These are phyloP conservation scores for Gari tellinella DNA, from an alignment of 2,888 invertebrate genomes.

Conservation along the genomic window DNA sequence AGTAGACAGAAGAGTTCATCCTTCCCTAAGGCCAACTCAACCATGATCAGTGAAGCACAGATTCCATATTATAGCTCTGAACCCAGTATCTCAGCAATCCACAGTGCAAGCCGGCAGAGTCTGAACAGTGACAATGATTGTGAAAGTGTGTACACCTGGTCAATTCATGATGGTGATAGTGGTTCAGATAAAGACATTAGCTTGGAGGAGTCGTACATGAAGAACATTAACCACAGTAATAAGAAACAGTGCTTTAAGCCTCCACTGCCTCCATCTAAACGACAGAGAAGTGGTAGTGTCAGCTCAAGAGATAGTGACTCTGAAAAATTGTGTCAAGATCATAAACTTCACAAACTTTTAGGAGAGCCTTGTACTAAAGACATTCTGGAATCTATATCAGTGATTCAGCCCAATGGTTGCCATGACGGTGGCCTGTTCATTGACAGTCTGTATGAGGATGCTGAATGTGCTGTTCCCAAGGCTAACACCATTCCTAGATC, in stretches of 20 bases:
- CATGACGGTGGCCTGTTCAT: constrained; percentile 60
- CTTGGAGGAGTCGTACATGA: constrained; percentile 70
- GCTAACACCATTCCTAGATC: constrained; percentile 73
- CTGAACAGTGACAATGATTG: constrained; percentile 61
- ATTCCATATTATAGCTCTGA: constrained; percentile 28
- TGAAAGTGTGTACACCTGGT: constrained; percentile 76
- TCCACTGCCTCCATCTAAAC: constrained; percentile 61
- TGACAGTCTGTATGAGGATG: constrained; percentile 64
- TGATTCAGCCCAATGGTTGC: constrained; percentile 63
- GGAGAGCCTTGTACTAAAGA: constrained; percentile 61
- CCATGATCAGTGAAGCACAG: constrained; percentile 50
- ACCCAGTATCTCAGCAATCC: constrained; percentile 38
- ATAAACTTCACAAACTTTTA: constrained; percentile 59
- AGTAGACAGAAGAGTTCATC: constrained; percentile 50
- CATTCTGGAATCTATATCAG: constrained; percentile 56
- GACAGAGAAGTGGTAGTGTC: constrained; percentile 56
- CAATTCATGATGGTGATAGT: constrained; percentile 67
- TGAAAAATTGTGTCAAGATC: constrained; percentile 53
- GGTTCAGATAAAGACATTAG: constrained; percentile 65
- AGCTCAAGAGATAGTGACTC: constrained; percentile 59
- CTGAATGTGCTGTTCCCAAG: constrained; percentile 53
- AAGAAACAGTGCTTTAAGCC: constrained; percentile 51
- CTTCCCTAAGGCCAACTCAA: constrained; percentile 54
- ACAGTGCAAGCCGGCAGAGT: constrained; percentile 32
- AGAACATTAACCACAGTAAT: constrained; percentile 56